These are phyloP conservation scores for Ceratina australensis DNA, from an alignment of 1,140 invertebrate species.

Conservation along the genomic window DNA sequence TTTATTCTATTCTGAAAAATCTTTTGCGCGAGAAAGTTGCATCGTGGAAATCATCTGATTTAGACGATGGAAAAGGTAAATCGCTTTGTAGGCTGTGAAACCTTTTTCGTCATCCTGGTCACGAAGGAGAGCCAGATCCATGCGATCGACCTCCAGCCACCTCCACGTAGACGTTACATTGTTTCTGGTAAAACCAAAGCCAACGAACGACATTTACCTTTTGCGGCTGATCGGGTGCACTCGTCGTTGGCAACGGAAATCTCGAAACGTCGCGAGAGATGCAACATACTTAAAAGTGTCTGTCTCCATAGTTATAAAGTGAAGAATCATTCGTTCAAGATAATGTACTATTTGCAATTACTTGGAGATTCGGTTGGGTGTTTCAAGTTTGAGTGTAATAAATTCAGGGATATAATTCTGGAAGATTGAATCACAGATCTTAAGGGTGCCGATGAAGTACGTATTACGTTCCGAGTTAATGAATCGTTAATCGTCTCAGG, in stretches of 20 bases:
- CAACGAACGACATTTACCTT: conserved; percentile 63
- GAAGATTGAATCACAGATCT: neutral
- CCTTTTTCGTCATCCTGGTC: conserved; percentile 65
- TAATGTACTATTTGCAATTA: neutral
- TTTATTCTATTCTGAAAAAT: too few relatives aligned
- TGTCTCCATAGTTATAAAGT: neutral
- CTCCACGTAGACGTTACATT: conserved; percentile 41
- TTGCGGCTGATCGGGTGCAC: conserved; percentile 49
- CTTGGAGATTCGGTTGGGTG: neutral
- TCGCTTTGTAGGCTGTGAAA: conserved; percentile 39
- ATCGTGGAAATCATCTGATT: neutral
- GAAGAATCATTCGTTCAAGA: too few relatives aligned
- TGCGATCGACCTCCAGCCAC: conserved; percentile 67
- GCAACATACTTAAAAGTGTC: conserved; percentile 2
- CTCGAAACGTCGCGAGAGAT: neutral
- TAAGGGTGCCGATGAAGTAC: too few relatives aligned
- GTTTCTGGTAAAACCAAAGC: conserved; percentile 58
- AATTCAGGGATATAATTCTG: neutral
- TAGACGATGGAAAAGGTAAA: conserved; percentile 27
- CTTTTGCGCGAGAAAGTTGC: too few relatives aligned
- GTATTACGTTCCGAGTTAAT: neutral
- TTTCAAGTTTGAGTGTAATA: neutral
- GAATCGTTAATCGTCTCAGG: too few relatives aligned
- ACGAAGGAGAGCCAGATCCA: conserved; percentile 74
- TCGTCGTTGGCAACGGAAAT: conserved; percentile 8